Evolutionary conservation across 2,797 vertebrate species (phyloP).

Genomic region (Hapalemur alaotrensis): DNA sequence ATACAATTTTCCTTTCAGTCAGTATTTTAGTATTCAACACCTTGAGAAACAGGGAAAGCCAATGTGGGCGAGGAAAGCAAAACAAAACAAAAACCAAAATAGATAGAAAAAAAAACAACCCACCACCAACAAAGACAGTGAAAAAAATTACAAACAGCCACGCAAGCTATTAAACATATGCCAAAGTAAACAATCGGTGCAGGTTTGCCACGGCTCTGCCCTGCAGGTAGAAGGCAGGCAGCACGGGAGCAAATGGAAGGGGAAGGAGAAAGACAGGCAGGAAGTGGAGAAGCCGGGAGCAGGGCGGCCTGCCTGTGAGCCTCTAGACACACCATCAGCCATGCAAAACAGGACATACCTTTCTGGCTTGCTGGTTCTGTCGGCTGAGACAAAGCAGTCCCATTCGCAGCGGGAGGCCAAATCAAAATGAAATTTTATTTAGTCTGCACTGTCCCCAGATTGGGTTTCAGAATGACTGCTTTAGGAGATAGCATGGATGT

Average conservation of each 20-base stretch:
- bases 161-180: constrained; percentile 84
- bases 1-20: constrained; percentile 82
- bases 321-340: constrained; percentile 87
- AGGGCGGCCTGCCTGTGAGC: constrained; percentile 86
- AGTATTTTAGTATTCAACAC: constrained; percentile 81
- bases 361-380: constrained; percentile 90
- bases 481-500: constrained; percentile 89
- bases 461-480: constrained; percentile 93
- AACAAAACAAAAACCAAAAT: constrained; percentile 76
- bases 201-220: constrained; percentile 83
- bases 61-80: constrained; percentile 61
- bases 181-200: constrained; percentile 86
- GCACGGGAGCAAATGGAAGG: constrained; percentile 83
- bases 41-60: constrained; percentile 79
- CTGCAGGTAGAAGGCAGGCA: constrained; percentile 87
- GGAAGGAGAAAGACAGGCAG: constrained; percentile 81
- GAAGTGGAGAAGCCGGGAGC: constrained; percentile 83
- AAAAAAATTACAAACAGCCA: constrained; percentile 75
- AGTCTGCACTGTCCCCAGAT: constrained; percentile 91
- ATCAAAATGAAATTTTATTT: constrained; percentile 96
- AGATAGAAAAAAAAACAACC: constrained; percentile 24
- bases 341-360: constrained; percentile 91
- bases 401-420: constrained; percentile 93
- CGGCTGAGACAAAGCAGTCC: constrained; percentile 91
- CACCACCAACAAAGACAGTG: constrained; percentile 68